A percentile compares a stretch with the other conserved stretches of the same genome.
These are phyloP conservation scores for Terrapene triunguis DNA, from an alignment of 2,113 vertebrate genomes.

Conservation along the genomic window DNA sequence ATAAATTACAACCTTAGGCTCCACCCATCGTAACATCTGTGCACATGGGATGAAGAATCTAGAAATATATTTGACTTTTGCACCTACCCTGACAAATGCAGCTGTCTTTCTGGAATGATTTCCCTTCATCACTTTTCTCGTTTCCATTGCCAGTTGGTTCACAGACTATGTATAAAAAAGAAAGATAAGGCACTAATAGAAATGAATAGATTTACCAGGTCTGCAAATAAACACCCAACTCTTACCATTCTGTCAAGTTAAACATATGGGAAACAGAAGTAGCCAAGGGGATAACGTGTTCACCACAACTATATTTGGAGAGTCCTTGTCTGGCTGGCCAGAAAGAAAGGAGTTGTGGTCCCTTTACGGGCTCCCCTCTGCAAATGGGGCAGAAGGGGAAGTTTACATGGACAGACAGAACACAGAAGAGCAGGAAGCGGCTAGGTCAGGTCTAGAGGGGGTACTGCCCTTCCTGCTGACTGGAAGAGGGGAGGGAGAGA, in stretches of 20 bases:
- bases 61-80: background rate
- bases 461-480: too few relatives aligned
- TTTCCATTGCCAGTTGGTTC: constrained; percentile 97
- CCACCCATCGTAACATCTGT: background rate
- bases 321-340: background rate
- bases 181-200: constrained; percentile 5
- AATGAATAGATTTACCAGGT: background rate
- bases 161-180: constrained; percentile 84
- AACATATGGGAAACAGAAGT: background rate
- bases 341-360: background rate
- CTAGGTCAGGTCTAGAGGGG: too few relatives aligned
- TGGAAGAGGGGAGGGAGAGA: too few relatives aligned
- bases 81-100: constrained; percentile 93
- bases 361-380: too few relatives aligned
- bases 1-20: background rate
- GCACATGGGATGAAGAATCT: background rate
- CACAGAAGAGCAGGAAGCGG: too few relatives aligned
- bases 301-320: background rate
- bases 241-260: background rate
- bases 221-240: background rate
- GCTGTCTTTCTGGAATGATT: constrained; percentile 96
- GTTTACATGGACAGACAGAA: too few relatives aligned
- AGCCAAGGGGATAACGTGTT: background rate
- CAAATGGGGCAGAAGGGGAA: too few relatives aligned
- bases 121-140: constrained; percentile 93